Percentiles rank a stretch among this genome's conserved stretches.
Evolutionary conservation across 2,797 vertebrate genomes (phyloP).

Genomic region (Micropoecilia bifurca): DNA sequence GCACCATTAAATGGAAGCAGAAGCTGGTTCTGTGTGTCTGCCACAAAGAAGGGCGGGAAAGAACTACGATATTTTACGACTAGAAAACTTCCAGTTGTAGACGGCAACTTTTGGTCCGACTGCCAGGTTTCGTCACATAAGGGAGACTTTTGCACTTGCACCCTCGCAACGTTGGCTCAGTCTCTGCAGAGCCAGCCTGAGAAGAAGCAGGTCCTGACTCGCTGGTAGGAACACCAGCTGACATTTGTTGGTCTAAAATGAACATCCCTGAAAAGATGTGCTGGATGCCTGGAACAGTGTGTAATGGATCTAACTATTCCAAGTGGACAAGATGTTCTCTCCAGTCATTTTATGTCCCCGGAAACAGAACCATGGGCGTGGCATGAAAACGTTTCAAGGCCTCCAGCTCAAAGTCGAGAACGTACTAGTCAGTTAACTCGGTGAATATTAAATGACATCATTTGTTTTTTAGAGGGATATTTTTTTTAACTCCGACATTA

Average conservation of each 20-base stretch:
- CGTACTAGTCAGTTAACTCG: not conserved
- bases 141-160: not conserved
- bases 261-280: constrained; percentile 4
- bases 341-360: not conserved
- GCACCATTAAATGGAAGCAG: not conserved
- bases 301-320: constrained; percentile 6
- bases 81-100: not conserved
- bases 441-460: not conserved
- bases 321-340: not conserved
- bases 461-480: not conserved
- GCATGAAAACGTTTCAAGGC: not conserved
- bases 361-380: not conserved
- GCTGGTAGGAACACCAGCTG: constrained; percentile 19
- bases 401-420: not conserved
- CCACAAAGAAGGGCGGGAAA: not conserved
- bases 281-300: constrained; percentile 6
- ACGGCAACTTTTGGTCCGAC: not conserved
- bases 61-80: not conserved
- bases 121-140: not conserved
- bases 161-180: not conserved
- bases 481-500: not conserved
- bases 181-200: constrained; percentile 16
- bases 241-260: constrained; percentile 8
- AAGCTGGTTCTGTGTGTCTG: constrained; percentile 3
- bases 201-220: constrained; percentile 39